Conservation (phyloP, 2,797 vertebrate species). For the Moxostoma hubbsi region DNA sequence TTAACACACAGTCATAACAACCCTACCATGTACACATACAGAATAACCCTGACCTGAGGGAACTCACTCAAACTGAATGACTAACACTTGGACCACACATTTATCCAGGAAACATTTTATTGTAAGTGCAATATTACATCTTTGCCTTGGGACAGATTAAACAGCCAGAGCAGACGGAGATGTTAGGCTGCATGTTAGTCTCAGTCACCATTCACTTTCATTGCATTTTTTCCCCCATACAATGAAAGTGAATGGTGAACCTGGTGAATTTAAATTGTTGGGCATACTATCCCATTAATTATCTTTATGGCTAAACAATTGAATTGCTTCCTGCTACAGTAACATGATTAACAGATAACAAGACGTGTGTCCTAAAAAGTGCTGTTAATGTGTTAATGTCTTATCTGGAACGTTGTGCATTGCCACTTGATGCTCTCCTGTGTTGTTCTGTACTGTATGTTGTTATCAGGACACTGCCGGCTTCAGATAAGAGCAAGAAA, state of each 20-base stretch:
- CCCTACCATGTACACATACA: constrained; percentile 11
- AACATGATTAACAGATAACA: neutral
- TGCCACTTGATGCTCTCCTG: constrained; percentile 25
- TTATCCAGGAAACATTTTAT: constrained; percentile 6
- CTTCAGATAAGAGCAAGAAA: constrained; percentile 44
- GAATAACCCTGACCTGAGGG: constrained; percentile 29
- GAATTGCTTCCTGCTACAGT: neutral
- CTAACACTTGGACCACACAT: constrained; percentile 8
- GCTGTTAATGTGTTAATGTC: constrained; percentile 11
- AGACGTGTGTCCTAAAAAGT: neutral
- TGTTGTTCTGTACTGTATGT: constrained; percentile 4
- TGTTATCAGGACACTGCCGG: constrained; percentile 32
- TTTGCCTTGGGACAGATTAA: neutral
- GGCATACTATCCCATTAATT: no score
- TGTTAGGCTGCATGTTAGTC: no score
- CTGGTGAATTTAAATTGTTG: no score
- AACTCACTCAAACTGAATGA: constrained; percentile 3
- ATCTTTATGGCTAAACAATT: neutral
- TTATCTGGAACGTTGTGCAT: constrained; percentile 31
- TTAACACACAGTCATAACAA: constrained; percentile 33
- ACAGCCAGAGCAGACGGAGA: neutral
- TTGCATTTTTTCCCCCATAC: no score
- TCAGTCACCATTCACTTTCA: no score
- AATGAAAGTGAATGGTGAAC: no score
- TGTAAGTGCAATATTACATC: neutral